Base-by-base conservation (phyloP, 2,113 vertebrate species). In the Pelodiscus sinensis region DNA sequence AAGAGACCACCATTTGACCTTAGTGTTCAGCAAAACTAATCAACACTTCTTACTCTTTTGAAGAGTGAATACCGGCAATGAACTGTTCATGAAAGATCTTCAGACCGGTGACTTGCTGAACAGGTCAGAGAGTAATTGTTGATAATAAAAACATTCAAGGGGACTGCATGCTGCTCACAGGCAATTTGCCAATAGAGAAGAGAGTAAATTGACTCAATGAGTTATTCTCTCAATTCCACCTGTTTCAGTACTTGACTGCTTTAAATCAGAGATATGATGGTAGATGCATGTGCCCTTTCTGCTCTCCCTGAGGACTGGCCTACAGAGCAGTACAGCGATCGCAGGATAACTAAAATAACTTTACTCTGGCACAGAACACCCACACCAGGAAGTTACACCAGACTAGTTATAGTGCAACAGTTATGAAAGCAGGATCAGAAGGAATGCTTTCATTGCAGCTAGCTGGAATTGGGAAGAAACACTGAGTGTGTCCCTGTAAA, bases 131-230 rank as follows among this genome's bases (percentile, higher is more conserved):
- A 60, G 79, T 71, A 1, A 62, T 38, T 87, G 60, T 55, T 25
- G 80, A 6, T 13, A 8, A 73, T 57, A 50, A 13, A 68, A 68
- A 56, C 13, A 54, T 51, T 84, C 31, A 84, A 71, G 55, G 8
- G 50, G 10, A 21, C 3, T 24, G 31, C 50, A 6, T 14, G 1
- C 10, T 6, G 54, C 8, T 79, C 81, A 27, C 0, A 0, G 12
- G 4, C 22, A 38, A 50, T 29, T 15, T 82, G 24, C n/a, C 92
- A 79, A 55, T 4, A 75, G 18, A 71, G 4, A 82, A 44, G 24
- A 29, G 7, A 5, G 3, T 35, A 85, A 71, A 58, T 51, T 57
- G 55, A 9, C 54, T 13, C 38, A 77, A 9, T n/a, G 38, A 90
- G 6, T 14, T 25, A 50, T 85, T 51, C n/a, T 80, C 44, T 38